Conservation (phyloP, 2,888 invertebrate genomes). For the Prenolepis imparis region DNA sequence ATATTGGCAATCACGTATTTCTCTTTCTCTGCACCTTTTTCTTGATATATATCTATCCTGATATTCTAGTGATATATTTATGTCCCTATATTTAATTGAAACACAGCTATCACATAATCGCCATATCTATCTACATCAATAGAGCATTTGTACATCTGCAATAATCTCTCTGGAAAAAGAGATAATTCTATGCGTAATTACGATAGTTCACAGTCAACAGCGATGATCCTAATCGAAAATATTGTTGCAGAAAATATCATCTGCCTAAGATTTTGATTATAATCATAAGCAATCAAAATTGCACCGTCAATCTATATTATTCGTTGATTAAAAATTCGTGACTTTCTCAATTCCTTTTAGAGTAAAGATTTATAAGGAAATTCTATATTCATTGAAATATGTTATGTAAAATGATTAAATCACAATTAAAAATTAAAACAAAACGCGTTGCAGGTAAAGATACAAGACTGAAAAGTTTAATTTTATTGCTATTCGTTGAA, state of each 20-base stretch:
- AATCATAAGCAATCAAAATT: neutral
- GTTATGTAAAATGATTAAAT: neutral
- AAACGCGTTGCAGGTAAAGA: neutral
- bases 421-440: slow-evolving; percentile 7
- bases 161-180: slow-evolving; percentile 31
- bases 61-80: neutral
- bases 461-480: neutral
- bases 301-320: neutral
- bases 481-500: neutral
- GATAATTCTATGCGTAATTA: slow-evolving; percentile 6
- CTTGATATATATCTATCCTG: neutral
- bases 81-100: slow-evolving; percentile 26
- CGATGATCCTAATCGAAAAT: slow-evolving; percentile 29
- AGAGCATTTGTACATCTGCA: slow-evolving; percentile 45
- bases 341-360: neutral
- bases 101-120: slow-evolving; percentile 40
- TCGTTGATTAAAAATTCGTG: neutral
- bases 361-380: neutral
- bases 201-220: slow-evolving; percentile 33
- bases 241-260: neutral
- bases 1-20: neutral
- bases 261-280: slow-evolving; percentile 1
- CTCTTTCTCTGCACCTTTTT: neutral
- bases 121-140: slow-evolving; percentile 17
- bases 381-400: neutral